These are phyloP conservation scores for Ochropleura plecta DNA, from an alignment of 2,888 invertebrate species.

Conservation along the genomic window DNA sequence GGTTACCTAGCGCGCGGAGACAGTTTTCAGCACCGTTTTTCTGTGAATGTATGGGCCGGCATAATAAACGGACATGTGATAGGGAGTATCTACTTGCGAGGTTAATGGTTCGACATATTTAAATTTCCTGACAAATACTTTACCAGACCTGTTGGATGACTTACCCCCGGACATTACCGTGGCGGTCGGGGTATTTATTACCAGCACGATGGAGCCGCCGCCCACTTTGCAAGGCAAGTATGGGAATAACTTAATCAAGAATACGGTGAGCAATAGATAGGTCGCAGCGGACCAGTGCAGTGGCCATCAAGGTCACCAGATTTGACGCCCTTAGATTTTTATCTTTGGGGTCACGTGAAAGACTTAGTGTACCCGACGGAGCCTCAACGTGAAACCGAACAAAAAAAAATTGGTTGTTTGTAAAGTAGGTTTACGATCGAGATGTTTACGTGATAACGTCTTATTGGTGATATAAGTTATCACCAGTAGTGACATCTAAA, in stretches of 20 bases:
- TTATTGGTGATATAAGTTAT: too few species aligned
- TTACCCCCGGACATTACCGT: too few species aligned
- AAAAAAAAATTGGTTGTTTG: not conserved
- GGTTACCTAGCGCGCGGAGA: not conserved
- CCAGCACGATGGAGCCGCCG: not conserved
- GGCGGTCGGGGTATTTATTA: too few species aligned
- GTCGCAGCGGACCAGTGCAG: not conserved
- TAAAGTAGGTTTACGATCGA: too few species aligned
- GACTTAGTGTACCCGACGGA: not conserved
- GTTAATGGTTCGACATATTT: not conserved
- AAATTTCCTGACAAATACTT: not conserved
- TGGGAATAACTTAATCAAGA: not conserved
- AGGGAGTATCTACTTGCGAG: not conserved
- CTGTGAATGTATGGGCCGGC: constrained; percentile 1
- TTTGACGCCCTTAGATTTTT: not conserved
- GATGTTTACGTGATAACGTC: too few species aligned
- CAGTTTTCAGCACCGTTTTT: not conserved
- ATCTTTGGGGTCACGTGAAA: constrained; percentile 4
- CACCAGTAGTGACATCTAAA: too few species aligned
- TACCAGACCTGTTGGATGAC: not conserved
- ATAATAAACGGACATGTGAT: not conserved
- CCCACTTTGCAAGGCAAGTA: not conserved
- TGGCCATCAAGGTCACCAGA: not conserved
- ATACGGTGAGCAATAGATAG: constrained; percentile 1
- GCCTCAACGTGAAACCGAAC: not conserved